Evolutionary conservation across 2,797 vertebrate genomes (phyloP).

Genomic region (Arrhamphus sclerolepis): DNA sequence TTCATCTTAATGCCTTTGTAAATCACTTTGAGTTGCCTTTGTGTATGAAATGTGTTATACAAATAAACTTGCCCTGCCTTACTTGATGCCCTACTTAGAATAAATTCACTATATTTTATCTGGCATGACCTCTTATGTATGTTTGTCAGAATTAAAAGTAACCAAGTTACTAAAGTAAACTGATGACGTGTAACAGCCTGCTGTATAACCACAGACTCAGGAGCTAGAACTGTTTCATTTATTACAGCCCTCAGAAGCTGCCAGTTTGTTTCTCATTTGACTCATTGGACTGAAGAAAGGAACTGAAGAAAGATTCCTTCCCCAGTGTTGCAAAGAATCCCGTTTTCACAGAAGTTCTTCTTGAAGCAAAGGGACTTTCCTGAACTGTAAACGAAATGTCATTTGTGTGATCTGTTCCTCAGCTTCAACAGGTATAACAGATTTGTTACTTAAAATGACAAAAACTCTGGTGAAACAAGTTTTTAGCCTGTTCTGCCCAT

Average conservation of each 20-base stretch:
- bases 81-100: no score
- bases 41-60: no score
- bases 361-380: slow-evolving; percentile 39
- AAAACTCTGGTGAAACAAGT: neutral
- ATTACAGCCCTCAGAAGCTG: neutral
- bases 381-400: neutral
- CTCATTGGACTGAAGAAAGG: neutral
- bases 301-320: slow-evolving; percentile 2
- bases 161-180: no score
- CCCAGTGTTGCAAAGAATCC: neutral
- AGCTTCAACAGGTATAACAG: neutral
- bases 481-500: neutral
- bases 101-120: no score
- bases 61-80: no score
- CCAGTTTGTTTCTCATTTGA: slow-evolving; percentile 1
- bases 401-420: no score
- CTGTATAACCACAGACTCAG: slow-evolving; percentile 3
- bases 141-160: no score
- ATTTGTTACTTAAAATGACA: neutral
- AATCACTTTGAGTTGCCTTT: no score
- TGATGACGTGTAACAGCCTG: slow-evolving; percentile 19
- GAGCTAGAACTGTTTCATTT: slow-evolving; percentile 1
- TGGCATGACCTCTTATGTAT: no score
- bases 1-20: no score
- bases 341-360: slow-evolving; percentile 28